Conservation (phyloP, 2,113 vertebrate species). For the Nanger granti region DNA sequence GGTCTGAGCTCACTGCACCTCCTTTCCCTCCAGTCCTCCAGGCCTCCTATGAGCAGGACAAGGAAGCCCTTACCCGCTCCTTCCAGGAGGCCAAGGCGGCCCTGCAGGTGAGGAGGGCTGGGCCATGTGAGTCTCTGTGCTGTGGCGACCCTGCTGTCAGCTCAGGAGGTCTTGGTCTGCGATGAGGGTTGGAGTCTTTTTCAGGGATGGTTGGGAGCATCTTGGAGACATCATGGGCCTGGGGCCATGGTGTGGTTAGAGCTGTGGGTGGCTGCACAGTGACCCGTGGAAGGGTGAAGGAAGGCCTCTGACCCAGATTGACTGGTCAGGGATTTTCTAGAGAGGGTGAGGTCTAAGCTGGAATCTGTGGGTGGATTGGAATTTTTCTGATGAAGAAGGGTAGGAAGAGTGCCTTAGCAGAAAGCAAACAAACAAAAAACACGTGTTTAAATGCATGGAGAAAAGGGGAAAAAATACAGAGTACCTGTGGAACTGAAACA, state of each 20-base stretch:
- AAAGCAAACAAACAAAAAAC: not conserved
- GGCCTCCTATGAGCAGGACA: constrained; percentile 78
- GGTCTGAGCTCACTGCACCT: not conserved
- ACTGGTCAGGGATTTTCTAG: not conserved
- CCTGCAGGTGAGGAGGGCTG: constrained; percentile 72
- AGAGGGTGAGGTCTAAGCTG: not conserved
- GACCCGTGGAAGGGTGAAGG: not conserved
- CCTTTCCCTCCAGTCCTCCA: constrained; percentile 76
- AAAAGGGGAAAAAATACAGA: not conserved
- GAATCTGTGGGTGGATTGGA: not conserved
- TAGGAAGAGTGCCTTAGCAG: not conserved
- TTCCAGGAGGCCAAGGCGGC: constrained; percentile 74
- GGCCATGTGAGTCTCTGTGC: not conserved
- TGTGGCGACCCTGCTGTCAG: not conserved
- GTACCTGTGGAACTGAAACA: not conserved
- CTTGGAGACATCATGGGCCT: not conserved
- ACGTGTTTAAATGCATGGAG: not conserved
- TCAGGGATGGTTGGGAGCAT: not conserved
- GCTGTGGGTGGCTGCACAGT: not conserved
- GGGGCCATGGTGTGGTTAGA: not conserved
- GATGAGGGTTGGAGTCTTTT: not conserved
- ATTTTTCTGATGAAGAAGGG: not conserved
- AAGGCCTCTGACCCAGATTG: not conserved
- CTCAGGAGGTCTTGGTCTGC: not conserved
- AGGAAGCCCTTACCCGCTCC: constrained; percentile 72